Conservation (phyloP, 2,113 vertebrate species). For the Pyrgilauda ruficollis region DNA sequence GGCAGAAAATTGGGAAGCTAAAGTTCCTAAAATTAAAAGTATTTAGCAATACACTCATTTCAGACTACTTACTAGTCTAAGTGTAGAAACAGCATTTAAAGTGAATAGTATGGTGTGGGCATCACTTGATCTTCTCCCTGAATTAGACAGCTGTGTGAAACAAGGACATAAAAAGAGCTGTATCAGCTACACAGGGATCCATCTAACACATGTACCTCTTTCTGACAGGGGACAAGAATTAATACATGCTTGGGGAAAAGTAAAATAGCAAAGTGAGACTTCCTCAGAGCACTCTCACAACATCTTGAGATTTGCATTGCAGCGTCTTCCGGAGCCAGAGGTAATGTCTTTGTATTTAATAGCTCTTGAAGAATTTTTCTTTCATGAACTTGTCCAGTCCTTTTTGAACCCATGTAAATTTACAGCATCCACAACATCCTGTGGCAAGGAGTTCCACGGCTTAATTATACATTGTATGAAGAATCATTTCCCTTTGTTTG, state of each 20-base stretch:
- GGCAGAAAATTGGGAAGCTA: neutral
- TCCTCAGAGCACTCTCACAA: constrained; percentile 37
- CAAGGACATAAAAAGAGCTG: neutral
- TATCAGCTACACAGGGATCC: neutral
- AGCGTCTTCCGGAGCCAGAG: constrained; percentile 9
- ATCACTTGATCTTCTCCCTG: neutral
- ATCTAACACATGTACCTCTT: neutral
- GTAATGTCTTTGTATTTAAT: constrained; percentile 59
- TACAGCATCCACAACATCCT: constrained; percentile 59
- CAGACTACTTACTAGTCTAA: neutral
- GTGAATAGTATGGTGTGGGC: neutral
- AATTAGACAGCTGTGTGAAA: neutral
- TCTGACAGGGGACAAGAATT: neutral
- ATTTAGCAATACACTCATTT: neutral
- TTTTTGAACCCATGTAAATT: constrained; percentile 64
- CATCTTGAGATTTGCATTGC: constrained; percentile 53
- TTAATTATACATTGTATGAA: constrained; percentile 45
- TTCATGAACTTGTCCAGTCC: constrained; percentile 56
- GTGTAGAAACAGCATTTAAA: neutral
- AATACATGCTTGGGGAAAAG: neutral
- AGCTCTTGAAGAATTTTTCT: constrained; percentile 44
- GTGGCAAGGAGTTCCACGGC: constrained; percentile 26
- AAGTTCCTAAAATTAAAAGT: neutral
- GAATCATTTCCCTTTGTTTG: constrained; percentile 61
- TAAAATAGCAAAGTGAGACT: constrained; percentile 10